phyloP scores from a whole-genome alignment of 2,113 vertebrate genomes.

The Tiliqua scincoides region DNA sequence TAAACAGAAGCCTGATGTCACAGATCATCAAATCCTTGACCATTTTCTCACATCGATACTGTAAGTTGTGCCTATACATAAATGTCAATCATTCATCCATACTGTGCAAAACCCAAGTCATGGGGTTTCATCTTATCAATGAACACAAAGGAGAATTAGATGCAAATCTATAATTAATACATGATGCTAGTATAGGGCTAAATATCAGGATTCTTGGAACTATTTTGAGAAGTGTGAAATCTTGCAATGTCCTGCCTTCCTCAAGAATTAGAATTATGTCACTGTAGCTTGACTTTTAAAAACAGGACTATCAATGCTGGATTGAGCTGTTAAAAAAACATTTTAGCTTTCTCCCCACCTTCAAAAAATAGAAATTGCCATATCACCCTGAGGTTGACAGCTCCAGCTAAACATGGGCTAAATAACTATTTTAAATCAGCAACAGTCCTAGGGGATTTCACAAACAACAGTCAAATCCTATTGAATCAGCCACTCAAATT shows the following conservation, averaged over 20 bases:
- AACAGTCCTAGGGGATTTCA: conserved; percentile 35
- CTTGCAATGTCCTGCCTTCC: conserved; percentile 31
- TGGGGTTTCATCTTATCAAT: background rate
- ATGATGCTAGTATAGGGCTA: too few species aligned
- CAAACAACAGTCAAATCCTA: conserved; percentile 58
- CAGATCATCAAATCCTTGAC: background rate
- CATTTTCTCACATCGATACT: background rate
- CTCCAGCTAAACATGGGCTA: conserved; percentile 58
- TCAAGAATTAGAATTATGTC: conserved; percentile 58
- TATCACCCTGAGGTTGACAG: conserved; percentile 63
- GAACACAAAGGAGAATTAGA: background rate
- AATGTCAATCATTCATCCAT: background rate
- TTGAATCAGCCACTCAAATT: conserved; percentile 55
- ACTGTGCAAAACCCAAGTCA: background rate
- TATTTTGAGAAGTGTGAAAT: conserved; percentile 48
- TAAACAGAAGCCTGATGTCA: background rate
- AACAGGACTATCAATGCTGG: conserved; percentile 55
- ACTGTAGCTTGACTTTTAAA: conserved; percentile 45
- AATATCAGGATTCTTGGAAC: background rate
- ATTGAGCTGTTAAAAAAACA: conserved; percentile 48
- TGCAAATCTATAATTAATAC: background rate
- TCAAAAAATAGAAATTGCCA: conserved; percentile 32
- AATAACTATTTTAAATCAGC: conserved; percentile 65
- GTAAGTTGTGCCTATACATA: background rate
- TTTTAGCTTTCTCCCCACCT: background rate